Percentiles rank a stretch among this genome's conserved stretches.
Evolutionary conservation across 1,140 invertebrate species (phyloP).

Genomic region (Lordiphosa clarofinis): DNA sequence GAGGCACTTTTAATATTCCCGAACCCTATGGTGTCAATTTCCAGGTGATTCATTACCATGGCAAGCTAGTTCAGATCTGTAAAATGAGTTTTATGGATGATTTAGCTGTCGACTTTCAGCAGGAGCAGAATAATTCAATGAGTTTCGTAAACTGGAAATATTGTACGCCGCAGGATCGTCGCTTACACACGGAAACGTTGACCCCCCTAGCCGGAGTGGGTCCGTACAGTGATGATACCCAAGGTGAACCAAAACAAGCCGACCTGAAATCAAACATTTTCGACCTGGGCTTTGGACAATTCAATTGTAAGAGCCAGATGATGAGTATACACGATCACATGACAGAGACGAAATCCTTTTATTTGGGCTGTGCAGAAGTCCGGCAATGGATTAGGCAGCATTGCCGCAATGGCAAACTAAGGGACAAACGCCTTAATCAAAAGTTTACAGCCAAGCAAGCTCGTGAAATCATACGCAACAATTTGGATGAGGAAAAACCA

Average conservation of each 20-base stretch:
- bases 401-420: conserved; percentile 38
- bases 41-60: conserved; percentile 36
- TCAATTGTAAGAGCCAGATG: conserved; percentile 18
- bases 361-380: conserved; percentile 26
- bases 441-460: conserved; percentile 11
- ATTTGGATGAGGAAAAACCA: conserved; percentile 10
- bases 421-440: conserved; percentile 7
- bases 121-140: background rate
- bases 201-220: conserved; percentile 19
- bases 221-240: conserved; percentile 4
- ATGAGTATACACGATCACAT: conserved; percentile 1
- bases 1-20: conserved; percentile 27
- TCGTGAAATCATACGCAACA: conserved; percentile 43
- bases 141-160: conserved; percentile 43
- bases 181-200: conserved; percentile 28
- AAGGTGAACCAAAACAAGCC: conserved; percentile 7
- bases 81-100: conserved; percentile 44
- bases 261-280: conserved; percentile 28
- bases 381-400: conserved; percentile 51
- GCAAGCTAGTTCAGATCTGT: conserved; percentile 30
- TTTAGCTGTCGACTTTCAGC: conserved; percentile 29
- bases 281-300: conserved; percentile 45
- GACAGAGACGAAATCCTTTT: background rate
- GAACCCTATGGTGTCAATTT: conserved; percentile 26
- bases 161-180: conserved; percentile 37